Base-by-base conservation (phyloP, 2,888 invertebrate species). In the Unio pictorum region DNA sequence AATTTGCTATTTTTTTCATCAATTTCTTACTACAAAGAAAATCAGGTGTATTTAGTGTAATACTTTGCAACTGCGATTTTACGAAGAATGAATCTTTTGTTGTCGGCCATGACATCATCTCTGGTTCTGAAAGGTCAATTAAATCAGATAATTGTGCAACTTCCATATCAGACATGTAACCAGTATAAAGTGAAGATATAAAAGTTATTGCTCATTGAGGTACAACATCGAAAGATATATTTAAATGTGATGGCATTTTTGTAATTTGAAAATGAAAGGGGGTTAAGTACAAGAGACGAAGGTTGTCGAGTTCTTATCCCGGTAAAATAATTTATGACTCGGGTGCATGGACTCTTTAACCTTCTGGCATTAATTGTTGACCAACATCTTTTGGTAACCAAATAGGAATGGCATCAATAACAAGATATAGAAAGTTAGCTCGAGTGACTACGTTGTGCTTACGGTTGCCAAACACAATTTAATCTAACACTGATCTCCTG, bases 141-240 rank as follows among this genome's bases (percentile, higher is more conserved):
- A 71, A 23, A 8, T 73, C 75, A 63, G 61, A 65, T 3, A 67
- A 55, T 55, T 67, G 67, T 2, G 71, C 71, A 8, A 75, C 71
- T 63, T 75, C 69, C 57, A 76, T 65, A 71, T 76, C 76, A 34
- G 70, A 72, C 68, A 71, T 72, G 61, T 54, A 66, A 7, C 69
- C 67, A 5, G 71, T 63, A 57, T 23, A 23, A 23, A 0, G 23
- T 23, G 23, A 23, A 23, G 23, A 23, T 23, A 23, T 23, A 0
- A 23, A 23, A 23, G 23, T 23, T 23, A 23, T 23, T 23, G 23
- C 23, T 23, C 0, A 23, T 0, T 23, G 23, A 23, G 23, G 23
- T 23, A 23, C 23, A 23, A 23, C 23, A 23, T 0, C 23, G 23
- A 23, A 23, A 23, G 0, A 23, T 23, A 23, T 23, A 23, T 23